Evolutionary conservation across 2,113 vertebrate species (phyloP), one percentile per base, ranked within the genome.

Genomic region (Chionomys nivalis): DNA sequence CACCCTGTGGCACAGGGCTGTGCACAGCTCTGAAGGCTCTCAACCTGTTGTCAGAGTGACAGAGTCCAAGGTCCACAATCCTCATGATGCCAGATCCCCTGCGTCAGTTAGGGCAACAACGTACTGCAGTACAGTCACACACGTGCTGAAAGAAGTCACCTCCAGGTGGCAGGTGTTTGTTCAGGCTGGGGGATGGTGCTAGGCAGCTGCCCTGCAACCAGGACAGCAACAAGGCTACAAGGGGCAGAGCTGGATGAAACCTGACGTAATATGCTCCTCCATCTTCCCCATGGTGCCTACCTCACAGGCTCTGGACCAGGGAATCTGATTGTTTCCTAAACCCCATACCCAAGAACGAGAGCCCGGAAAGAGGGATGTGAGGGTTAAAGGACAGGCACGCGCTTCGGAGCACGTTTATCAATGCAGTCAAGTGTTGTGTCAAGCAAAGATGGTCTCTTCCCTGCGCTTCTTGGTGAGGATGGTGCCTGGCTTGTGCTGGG

Each of bases 391-490:
- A 77, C 28, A 44, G 82, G 68, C n/a, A 39, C n/a, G 26, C 49
- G 61, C 94, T 86, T 86, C n/a, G 21, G 61, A 49, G 81, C 55
- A 17, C 5, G 61, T 72, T 92, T 77, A 70, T 7, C 47, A 11
- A 19, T 4, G 77, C 23, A 4, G 0, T 6, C 49, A 66, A 63
- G 47, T 12, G 24, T 58, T 78, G 72, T 23, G 36, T 99, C 98
- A 99, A n/a, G 99, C 99, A 17, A 99, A 99, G 98, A 99, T 99
- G 94, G 99, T 99, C 98, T 99, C 99, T 97, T 99, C 99, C 42
- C 99, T 98, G 23, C 99, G 98, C 98, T 99, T 99, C 98, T 99
- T 99, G 98, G 99, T 99, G 95, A 99, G 99, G 98, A 99, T 99
- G 96, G 99, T 99, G 97, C 99, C 99, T 0, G 99, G 99, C 55